phyloP scores from a whole-genome alignment of 2,888 invertebrate species.

The Conomelus anceps region DNA sequence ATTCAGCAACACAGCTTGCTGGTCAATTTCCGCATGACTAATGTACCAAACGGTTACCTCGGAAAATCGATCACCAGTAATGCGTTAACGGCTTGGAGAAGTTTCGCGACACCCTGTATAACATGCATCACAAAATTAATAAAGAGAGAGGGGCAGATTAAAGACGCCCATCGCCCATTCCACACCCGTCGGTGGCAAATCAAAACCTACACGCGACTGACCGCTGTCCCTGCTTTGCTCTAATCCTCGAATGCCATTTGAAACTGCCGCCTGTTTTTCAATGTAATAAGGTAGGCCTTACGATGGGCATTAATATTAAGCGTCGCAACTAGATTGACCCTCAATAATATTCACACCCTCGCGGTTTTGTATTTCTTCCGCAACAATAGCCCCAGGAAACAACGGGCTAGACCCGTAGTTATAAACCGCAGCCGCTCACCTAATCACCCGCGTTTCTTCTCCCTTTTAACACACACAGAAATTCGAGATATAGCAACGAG shows the following conservation, averaged over 20 bases:
- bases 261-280: neutral
- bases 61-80: neutral
- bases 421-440: neutral
- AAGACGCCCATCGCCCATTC: neutral
- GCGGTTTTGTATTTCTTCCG: neutral
- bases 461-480: neutral
- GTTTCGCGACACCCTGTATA: neutral
- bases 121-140: neutral
- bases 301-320: neutral
- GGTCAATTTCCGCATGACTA: neutral
- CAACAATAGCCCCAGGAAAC: neutral
- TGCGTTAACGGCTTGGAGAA: neutral
- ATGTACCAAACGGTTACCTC: neutral
- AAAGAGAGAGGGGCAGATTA: neutral
- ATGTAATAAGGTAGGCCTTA: neutral
- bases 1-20: neutral
- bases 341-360: neutral
- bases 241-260: neutral
- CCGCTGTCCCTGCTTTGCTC: neutral
- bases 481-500: neutral
- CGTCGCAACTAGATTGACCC: neutral
- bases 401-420: too few relatives aligned
- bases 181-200: too few relatives aligned
- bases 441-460: neutral
- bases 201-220: neutral